These are phyloP conservation scores for Thecophora atra DNA, from an alignment of 2,888 invertebrate species.

Conservation along the genomic window DNA sequence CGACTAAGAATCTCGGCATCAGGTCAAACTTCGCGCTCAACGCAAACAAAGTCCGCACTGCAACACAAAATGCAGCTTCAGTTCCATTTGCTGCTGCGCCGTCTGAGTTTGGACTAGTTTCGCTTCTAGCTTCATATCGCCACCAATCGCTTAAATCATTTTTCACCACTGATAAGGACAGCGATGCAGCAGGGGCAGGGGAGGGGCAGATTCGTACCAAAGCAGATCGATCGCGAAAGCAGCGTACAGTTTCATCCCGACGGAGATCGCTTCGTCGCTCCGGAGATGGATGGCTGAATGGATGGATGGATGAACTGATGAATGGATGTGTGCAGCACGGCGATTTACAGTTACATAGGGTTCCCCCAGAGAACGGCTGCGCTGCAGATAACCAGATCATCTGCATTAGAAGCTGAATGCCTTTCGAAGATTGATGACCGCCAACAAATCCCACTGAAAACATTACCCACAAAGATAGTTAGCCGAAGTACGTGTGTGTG, in stretches of 20 bases:
- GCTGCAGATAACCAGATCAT: background rate
- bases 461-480: background rate
- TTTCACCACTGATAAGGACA: conserved; percentile 16
- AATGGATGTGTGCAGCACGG: conserved; percentile 15
- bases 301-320: background rate
- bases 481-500: background rate
- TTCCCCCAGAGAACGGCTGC: conserved; percentile 51
- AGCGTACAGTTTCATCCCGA: background rate
- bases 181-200: background rate
- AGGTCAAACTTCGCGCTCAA: background rate
- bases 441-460: conserved; percentile 40
- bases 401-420: background rate
- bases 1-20: conserved; percentile 55
- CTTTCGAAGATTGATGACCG: conserved; percentile 54
- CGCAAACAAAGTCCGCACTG: background rate
- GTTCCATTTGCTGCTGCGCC: conserved; percentile 6
- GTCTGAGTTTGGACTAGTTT: conserved; percentile 33
- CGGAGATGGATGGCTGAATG: background rate
- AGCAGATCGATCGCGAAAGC: background rate
- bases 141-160: conserved; percentile 35
- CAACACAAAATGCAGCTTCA: background rate
- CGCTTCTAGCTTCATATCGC: conserved; percentile 15
- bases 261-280: background rate
- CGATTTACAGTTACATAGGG: conserved; percentile 50
- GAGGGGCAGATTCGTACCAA: background rate